Evolutionary conservation across 2,888 invertebrate species (phyloP).

Genomic region (Dugesia japonica): DNA sequence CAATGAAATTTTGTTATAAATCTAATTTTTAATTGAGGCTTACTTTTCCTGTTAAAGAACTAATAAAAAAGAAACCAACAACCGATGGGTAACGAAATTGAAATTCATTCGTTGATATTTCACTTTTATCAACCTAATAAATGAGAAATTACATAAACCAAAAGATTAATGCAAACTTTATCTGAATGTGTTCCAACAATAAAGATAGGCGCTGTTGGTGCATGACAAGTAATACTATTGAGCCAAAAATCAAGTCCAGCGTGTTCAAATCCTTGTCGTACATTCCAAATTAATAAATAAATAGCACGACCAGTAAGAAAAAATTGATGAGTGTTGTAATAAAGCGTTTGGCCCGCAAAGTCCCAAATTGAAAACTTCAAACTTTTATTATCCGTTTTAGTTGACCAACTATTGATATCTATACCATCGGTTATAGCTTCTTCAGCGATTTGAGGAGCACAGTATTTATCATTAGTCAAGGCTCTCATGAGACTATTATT

Average conservation of each 20-base stretch:
- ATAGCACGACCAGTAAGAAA: conserved; percentile 44
- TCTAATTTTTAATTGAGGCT: conserved; percentile 24
- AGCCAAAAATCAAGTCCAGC: conserved; percentile 46
- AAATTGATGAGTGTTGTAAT: conserved; percentile 48
- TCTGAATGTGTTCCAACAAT: conserved; percentile 44
- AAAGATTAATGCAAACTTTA: conserved; percentile 38
- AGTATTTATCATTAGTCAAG: conserved; percentile 38
- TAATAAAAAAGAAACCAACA: conserved; percentile 43
- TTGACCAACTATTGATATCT: conserved; percentile 44
- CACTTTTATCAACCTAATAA: conserved; percentile 41
- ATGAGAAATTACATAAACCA: not conserved
- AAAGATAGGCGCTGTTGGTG: conserved; percentile 43
- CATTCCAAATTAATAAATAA: conserved; percentile 43
- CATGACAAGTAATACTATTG: conserved; percentile 43
- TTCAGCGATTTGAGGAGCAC: conserved; percentile 37
- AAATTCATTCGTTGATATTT: conserved; percentile 40
- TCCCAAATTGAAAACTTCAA: conserved; percentile 44
- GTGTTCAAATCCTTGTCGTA: conserved; percentile 44
- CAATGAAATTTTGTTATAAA: not conserved
- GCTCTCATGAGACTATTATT: conserved; percentile 40
- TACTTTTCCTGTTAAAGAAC: conserved; percentile 42
- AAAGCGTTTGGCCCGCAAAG: conserved; percentile 47
- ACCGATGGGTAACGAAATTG: conserved; percentile 44
- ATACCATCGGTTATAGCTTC: conserved; percentile 46
- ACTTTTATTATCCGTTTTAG: conserved; percentile 36